phyloP scores from a whole-genome alignment of 2,797 vertebrate genomes.

The Oceanodroma leucorhoa region DNA sequence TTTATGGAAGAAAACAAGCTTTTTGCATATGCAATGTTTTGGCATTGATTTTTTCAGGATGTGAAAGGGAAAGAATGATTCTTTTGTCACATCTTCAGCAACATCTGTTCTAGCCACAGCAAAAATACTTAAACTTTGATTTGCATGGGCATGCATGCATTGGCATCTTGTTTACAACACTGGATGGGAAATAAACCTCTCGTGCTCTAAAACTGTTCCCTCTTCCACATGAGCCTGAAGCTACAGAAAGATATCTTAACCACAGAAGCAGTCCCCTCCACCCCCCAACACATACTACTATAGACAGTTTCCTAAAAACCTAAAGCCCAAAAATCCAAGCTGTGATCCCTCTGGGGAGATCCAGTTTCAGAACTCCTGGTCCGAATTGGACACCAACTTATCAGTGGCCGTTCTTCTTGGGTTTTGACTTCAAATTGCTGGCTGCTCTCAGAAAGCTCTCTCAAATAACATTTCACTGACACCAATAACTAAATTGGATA shows the following conservation, averaged over 20 bases:
- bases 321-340: not conserved
- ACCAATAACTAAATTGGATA: not conserved
- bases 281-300: fast-evolving
- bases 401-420: not conserved
- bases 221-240: not conserved
- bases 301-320: not conserved
- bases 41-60: not conserved
- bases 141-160: not conserved
- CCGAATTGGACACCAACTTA: not conserved
- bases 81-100: not conserved
- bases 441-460: not conserved
- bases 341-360: not conserved
- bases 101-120: not conserved
- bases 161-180: not conserved
- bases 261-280: not conserved
- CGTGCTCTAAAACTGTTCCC: not conserved
- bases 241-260: not conserved
- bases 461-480: not conserved
- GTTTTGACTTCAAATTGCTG: not conserved
- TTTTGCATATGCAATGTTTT: not conserved
- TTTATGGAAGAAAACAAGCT: not conserved
- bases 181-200: not conserved
- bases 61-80: not conserved
- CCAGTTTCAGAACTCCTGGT: not conserved
- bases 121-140: not conserved